Base-by-base conservation (phyloP, 2,888 invertebrate species). In the Lacanobia wlatinum region DNA sequence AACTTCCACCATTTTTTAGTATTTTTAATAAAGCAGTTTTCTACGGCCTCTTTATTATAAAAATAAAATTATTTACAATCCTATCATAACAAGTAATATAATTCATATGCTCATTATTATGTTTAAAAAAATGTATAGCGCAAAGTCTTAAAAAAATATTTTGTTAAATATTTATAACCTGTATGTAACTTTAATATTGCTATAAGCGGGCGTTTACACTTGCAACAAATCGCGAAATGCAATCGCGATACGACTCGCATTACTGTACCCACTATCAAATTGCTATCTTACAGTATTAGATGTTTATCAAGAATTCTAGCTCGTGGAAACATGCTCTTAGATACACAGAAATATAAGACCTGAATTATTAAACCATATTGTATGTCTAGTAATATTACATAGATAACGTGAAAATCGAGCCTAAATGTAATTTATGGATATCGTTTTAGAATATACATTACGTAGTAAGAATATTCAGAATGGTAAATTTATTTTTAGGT, bases 401-500 rank as follows among this genome's bases (percentile, higher is more conserved):
- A 82, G 58, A 53, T 70, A 71, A 56, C 34, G 48, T 79, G 68
- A 52, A 79, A 79, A 79, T 81, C 14, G 73, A 84, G 86, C 84
- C 84, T 84, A 84, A 85, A 80, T 74, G 56, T 83, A 63, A 71
- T 69, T 40, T 70, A 68, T 56, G 28, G 34, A 77, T 67, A 67
- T 67, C 55, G 72, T 82, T 65, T 52, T 63, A 75, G 55, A 71
- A 61, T 52, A 64, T 81, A 34, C 6, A 59, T 52, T 59, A 63
- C n/a, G 61, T 73, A 62, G n/a, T 55, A 62, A 59, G 12, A 65
- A 61, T 73, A 77, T 62, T 78, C 55, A 50, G 28, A 76, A 69
- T n/a, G 65, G 67, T 83, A 73, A 72, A 81, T 67, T 78, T 80
- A 83, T 71, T 86, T 83, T 77, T 81, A 79, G 82, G 81, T 83